These are phyloP conservation scores for Masnerella sp. DNA, from an alignment of 2,888 invertebrate genomes.

Conservation along the genomic window DNA sequence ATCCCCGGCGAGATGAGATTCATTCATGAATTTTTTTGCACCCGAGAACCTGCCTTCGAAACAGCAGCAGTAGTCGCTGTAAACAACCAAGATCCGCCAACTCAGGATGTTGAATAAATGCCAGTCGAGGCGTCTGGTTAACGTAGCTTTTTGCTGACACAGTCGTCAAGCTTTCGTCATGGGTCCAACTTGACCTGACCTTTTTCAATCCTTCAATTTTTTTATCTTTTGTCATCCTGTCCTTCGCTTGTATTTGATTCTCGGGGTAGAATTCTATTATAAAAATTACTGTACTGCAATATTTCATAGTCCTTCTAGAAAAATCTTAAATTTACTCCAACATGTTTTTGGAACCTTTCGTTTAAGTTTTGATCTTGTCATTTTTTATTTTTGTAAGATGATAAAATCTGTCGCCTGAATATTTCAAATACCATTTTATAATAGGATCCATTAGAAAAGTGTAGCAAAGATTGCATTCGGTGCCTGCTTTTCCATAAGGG, in stretches of 20 bases:
- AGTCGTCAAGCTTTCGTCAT: slow-evolving; percentile 54
- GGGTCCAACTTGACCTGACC: slow-evolving; percentile 58
- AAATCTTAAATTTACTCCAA: no score
- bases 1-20: slow-evolving; percentile 67
- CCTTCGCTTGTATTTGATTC: neutral
- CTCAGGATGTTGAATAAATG: slow-evolving; percentile 58
- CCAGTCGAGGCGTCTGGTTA: slow-evolving; percentile 60
- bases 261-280: no score
- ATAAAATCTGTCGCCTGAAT: no score
- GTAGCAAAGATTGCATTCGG: slow-evolving; percentile 30
- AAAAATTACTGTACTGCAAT: no score
- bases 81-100: slow-evolving; percentile 48
- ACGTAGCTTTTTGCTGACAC: slow-evolving; percentile 55
- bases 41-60: slow-evolving; percentile 53
- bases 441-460: slow-evolving; percentile 34
- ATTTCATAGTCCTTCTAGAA: no score
- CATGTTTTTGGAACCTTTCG: no score
- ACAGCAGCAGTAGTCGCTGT: slow-evolving; percentile 49
- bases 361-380: no score
- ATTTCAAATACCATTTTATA: no score
- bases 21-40: slow-evolving; percentile 73
- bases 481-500: slow-evolving; percentile 35
- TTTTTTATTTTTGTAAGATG: no score
- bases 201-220: slow-evolving; percentile 37
- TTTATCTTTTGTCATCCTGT: slow-evolving; percentile 9